Percentiles rank a stretch among this genome's conserved stretches.
phyloP scores from a whole-genome alignment of 2,797 vertebrate species.

The Sparidentex hasta region DNA sequence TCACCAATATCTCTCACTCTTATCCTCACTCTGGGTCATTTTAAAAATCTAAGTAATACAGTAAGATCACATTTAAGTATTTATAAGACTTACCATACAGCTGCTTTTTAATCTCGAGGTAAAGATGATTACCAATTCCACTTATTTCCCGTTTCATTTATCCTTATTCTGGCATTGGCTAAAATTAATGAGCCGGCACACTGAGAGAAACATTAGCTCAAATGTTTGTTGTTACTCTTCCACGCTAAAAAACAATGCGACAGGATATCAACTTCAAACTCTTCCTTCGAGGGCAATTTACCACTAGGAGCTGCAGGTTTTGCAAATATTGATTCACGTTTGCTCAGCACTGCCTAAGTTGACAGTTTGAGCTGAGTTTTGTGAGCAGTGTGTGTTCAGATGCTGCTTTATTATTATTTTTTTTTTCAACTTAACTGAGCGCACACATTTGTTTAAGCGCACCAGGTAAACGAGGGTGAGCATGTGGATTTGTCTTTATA shows the following conservation, averaged over 20 bases:
- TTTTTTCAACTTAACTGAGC: too few relatives aligned
- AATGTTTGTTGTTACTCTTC: constrained; percentile 2
- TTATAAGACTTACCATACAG: background rate
- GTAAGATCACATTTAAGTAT: background rate
- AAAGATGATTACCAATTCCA: background rate
- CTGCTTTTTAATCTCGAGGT: background rate
- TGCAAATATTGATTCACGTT: too few relatives aligned
- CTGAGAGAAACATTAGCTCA: background rate
- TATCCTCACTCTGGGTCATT: background rate
- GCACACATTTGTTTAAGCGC: background rate
- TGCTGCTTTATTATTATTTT: too few relatives aligned
- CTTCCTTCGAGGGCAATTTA: background rate
- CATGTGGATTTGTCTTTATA: background rate
- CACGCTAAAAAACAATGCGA: background rate
- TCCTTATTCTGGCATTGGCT: background rate
- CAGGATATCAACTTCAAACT: background rate
- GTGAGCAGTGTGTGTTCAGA: too few relatives aligned
- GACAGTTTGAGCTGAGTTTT: too few relatives aligned
- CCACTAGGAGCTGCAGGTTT: background rate
- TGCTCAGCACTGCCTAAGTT: too few relatives aligned
- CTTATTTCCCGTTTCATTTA: background rate
- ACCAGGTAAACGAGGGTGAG: background rate
- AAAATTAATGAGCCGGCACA: background rate
- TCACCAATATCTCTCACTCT: background rate
- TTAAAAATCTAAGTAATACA: background rate